Base-by-base conservation (phyloP, 2,113 vertebrate species). In the Planiliza haematocheilus region DNA sequence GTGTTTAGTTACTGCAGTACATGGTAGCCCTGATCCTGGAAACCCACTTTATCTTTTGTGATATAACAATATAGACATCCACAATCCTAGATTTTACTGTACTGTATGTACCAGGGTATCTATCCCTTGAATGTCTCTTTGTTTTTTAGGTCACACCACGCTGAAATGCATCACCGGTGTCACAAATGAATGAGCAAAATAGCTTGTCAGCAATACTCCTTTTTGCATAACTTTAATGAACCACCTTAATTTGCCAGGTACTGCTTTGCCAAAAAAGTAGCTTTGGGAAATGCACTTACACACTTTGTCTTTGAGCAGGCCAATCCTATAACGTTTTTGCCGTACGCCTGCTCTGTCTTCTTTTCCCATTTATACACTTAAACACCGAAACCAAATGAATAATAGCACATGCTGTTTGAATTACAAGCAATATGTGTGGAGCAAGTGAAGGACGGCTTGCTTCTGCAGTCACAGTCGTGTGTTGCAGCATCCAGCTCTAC, bases 371-470 rank as follows among this genome's bases (percentile, higher is more conserved):
- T 18, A 11, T 9, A 39, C 34, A 17, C 16, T 18, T 12, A 21
- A 41, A 6, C 16, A 48, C n/a, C n/a, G n/a, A n/a, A 53, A 55
- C 38, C 1, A 18, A 52, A 58, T 50, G 20, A 17, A 13, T 12
- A 39, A 38, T 60, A 24, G 24, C 11, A 11, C 63, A 60, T 66
- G n/a, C 24, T 62, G 56, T 64, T 52, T 46, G 68, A 48, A 24
- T 59, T 10, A 24, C 30, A 13, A 58, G 53, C 43, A 60, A 42
- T 9, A 66, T 37, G 56, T 77, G 69, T 17, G 36, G 55, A 45
- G 43, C 61, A 52, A 46, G 13, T 39, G 8, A 49, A 77, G 41
- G 21, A 34, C 14, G 14, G 24, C 37, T 46, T 30, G 24, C 53
- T 30, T 66, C 38, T 58, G 45, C 52, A 51, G 42, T 14, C 38